Base-by-base conservation (phyloP, 2,113 vertebrate species). In the Elephantulus edwardii region DNA sequence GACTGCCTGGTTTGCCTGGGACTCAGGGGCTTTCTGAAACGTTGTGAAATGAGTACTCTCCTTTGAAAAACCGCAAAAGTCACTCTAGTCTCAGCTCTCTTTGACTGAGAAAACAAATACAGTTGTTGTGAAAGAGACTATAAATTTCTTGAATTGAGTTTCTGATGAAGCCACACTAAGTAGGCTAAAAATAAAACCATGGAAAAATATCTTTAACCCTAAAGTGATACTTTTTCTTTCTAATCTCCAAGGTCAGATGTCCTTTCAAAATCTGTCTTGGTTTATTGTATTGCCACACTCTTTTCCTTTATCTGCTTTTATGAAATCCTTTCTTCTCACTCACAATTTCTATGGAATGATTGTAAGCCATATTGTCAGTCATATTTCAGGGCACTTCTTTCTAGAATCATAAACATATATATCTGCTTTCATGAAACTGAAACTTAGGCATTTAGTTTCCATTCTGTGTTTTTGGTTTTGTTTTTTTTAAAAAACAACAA, bases 401-500 rank as follows among this genome's bases (percentile, higher is more conserved):
- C 83, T 60, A 89, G 60, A 93, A 82, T 86, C 52, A 88, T n/a
- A n/a, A 42, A 80, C 38, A 52, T 48, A 75, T 75, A 4, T 33
- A 48, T n/a, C 19, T 60, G 26, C 30, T 38, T 11, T 77, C 16
- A 2, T 71, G 52, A 12, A 48, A 71, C 26, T 52, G 78, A 0
- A 24, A 50, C 35, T 33, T 30, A 17, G 2, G 8, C 24, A 54
- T 14, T 52, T 33, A 50, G n/a, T 56, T 35, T 88, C 8, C 17
- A 40, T 88, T 60, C 30, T 44, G 1, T 44, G 62, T 83, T 54
- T 35, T 72, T 56, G 14, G 40, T 74, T n/a, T 90, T 35, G 46
- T 75, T n/a, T n/a, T n/a, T n/a, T n/a, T 72, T 84, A 70, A 50
- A 50, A 50, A 50, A 50, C 8, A 50, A 50, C 8, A 50, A 50